Evolutionary conservation across 2,797 vertebrate species (phyloP).

Genomic region (Eidolon dupreanum): DNA sequence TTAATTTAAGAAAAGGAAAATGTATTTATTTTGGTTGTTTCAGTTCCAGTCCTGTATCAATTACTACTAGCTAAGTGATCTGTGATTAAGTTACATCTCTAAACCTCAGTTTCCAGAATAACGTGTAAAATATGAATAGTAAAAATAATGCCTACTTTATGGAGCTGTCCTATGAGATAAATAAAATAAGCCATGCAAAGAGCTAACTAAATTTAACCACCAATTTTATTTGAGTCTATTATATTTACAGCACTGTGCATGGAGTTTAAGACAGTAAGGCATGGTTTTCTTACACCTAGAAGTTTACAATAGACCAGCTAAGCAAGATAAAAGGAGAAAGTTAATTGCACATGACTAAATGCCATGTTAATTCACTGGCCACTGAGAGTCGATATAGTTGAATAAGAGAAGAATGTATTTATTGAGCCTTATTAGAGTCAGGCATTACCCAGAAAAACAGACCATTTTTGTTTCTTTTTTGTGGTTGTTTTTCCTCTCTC

Average conservation of each 20-base stretch:
- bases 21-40: not conserved
- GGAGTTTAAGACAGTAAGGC: not conserved
- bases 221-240: not conserved
- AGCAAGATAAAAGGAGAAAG: not conserved
- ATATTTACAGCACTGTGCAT: not conserved
- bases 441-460: not conserved
- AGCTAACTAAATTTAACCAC: not conserved
- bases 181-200: not conserved
- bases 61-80: not conserved
- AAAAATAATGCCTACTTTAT: not conserved
- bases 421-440: not conserved
- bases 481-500: not conserved
- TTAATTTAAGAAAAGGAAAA: conserved; percentile 46
- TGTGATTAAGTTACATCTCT: not conserved
- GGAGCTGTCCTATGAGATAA: not conserved
- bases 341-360: not conserved
- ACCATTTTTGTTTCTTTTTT: too few species aligned
- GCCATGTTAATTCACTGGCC: not conserved
- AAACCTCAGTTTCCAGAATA: not conserved
- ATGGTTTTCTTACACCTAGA: not conserved
- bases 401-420: not conserved
- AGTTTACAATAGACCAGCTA: not conserved
- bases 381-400: not conserved
- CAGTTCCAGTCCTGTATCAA: not conserved
- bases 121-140: not conserved